A percentile compares a stretch with the other conserved stretches of the same genome.
phyloP scores from a whole-genome alignment of 2,797 vertebrate species.

The Petrocephalus sullivani region DNA sequence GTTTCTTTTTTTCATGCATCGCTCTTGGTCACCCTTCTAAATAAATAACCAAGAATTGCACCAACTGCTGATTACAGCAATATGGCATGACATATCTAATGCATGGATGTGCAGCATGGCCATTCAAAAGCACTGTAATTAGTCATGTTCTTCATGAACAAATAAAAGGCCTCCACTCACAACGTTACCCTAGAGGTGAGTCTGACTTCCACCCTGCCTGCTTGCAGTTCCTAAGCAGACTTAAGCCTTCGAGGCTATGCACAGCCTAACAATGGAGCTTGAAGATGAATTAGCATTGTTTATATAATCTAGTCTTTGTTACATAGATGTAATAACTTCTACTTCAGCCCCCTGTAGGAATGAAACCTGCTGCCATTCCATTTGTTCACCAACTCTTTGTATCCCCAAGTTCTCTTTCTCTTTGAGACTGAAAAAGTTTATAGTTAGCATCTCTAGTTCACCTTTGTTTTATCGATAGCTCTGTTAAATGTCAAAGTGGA shows the following conservation, averaged over 20 bases:
- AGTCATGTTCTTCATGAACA: not conserved
- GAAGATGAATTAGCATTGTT: not conserved
- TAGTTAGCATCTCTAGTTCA: not conserved
- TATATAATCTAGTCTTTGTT: not conserved
- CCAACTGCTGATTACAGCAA: not conserved
- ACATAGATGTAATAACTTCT: not conserved
- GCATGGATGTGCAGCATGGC: not conserved
- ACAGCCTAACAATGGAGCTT: not conserved
- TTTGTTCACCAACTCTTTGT: not conserved
- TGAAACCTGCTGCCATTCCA: not conserved
- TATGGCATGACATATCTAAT: not conserved
- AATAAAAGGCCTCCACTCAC: not conserved
- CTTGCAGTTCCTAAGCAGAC: not conserved
- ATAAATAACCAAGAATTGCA: not conserved
- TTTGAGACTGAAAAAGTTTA: not conserved
- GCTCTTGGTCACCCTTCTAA: slow-evolving; percentile 12
- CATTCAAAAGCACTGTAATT: not conserved
- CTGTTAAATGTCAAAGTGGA: not conserved
- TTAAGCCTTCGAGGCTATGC: not conserved
- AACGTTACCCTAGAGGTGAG: not conserved
- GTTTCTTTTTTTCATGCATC: not conserved
- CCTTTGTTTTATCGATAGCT: not conserved
- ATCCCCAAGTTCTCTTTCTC: not conserved
- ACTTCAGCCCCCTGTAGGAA: not conserved
- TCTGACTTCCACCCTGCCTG: not conserved